Base-by-base conservation (phyloP, 2,113 vertebrate species). In the Collichthys lucidus region DNA sequence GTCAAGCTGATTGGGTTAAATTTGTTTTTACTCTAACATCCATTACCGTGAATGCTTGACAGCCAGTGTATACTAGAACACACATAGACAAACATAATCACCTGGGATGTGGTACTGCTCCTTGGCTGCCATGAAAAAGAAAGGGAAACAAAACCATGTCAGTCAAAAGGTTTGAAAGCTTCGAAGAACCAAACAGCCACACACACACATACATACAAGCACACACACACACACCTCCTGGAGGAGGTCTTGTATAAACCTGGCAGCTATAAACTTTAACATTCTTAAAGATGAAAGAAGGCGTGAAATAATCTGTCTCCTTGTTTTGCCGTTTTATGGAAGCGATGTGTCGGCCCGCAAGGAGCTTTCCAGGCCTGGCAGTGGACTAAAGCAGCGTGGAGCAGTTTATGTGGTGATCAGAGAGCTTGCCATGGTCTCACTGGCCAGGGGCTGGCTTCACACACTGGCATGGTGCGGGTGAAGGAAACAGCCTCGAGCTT, bases 51-150 rank as follows among this genome's bases (percentile, higher is more conserved):
- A 11, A 47, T 24, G 6, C 6, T 47, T 72, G 16, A 59, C 16
- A 15, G 56, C 16, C n/a, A 47, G 24, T 4, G 3, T 14, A 15
- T 10, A 46, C 11, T 3, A 26, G 35, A 29, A 74, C 59, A 69
- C 24, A 69, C 20, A 82, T 40, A 67, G 14, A 83, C 20, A 69
- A 17, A 74, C 24, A 69, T 7, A 69, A 0, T 87, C 72, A 94
- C 93, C 93, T 91, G 92, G 93, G 68, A 94, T 91, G 86, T 90
- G 82, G 83, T 94, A 94, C 82, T 93, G 92, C 70, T 94, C 93
- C 88, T 93, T 94, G 79, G 94, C 95, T 96, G 94, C 73, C 50
- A 74, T 53, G 84, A 81, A 87, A 81, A 80, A 42, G 15, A 55
- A 85, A 86, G 5, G 83, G 22, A 90, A 82, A 85, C 6, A 80